Conservation (phyloP, 1,140 invertebrate species). For the Hestina assimilis region DNA sequence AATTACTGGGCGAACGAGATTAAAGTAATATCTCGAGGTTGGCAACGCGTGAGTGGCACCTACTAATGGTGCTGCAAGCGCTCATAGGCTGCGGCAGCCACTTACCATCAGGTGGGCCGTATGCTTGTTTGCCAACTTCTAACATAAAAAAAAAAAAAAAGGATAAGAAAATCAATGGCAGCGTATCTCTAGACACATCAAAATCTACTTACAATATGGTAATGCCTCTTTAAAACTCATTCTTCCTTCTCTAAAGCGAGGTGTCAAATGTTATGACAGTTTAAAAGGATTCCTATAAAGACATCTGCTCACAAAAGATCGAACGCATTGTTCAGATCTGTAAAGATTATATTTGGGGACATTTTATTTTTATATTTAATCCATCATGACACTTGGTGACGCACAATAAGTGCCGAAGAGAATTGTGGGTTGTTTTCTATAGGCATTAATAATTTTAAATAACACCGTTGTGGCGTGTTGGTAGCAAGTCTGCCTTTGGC, state of each 20-base stretch:
- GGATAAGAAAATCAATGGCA: neutral
- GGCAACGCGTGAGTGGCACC: no score
- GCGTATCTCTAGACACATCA: neutral
- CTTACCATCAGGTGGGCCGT: no score
- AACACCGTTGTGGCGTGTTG: no score
- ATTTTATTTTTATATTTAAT: conserved; percentile 13
- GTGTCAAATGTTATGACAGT: conserved; percentile 40
- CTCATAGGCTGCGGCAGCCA: no score
- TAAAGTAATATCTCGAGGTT: no score
- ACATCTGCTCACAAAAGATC: neutral
- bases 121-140: no score
- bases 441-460: no score
- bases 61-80: no score
- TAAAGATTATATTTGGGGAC: neutral
- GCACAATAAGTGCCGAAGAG: neutral
- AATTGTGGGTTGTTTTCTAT: neutral
- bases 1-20: no score
- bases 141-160: no score
- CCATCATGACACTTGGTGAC: conserved; percentile 11
- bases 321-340: neutral
- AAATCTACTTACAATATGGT: neutral
- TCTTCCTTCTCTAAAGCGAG: conserved; percentile 3
- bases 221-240: neutral
- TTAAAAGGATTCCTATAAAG: conserved; percentile 26
- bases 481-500: no score